Conservation (phyloP, 2,888 invertebrate genomes). For the Gibbula magus region DNA sequence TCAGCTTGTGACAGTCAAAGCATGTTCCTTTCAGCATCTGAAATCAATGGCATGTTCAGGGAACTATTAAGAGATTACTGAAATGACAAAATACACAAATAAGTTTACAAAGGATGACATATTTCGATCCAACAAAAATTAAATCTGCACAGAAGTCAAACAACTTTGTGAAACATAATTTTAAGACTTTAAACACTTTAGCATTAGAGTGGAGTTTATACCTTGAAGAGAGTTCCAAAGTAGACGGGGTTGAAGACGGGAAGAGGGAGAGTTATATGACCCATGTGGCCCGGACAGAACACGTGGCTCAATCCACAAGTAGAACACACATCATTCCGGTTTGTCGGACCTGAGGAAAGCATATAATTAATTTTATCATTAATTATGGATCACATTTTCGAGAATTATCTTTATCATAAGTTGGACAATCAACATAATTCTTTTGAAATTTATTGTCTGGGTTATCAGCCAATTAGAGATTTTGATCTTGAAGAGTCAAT, state of each 20-base stretch:
- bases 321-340: slow-evolving; percentile 82
- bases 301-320: slow-evolving; percentile 84
- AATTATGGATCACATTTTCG: too few species aligned
- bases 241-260: slow-evolving; percentile 94
- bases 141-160: background rate
- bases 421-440: too few species aligned
- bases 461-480: too few species aligned
- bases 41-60: background rate
- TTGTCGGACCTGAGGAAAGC: slow-evolving; percentile 76
- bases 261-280: slow-evolving; percentile 92
- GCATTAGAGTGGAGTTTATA: slow-evolving; percentile 51
- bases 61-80: background rate
- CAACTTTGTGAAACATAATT: background rate
- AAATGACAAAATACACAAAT: background rate
- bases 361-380: background rate
- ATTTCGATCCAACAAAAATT: background rate
- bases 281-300: slow-evolving; percentile 93
- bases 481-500: too few species aligned
- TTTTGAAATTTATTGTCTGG: too few species aligned
- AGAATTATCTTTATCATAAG: too few species aligned
- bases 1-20: slow-evolving; percentile 74
- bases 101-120: background rate
- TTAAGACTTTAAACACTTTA: too few species aligned
- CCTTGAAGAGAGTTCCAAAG: slow-evolving; percentile 83
- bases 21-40: slow-evolving; percentile 77